Evolutionary conservation across 2,797 vertebrate genomes (phyloP), one percentile per base, ranked within the genome.

Genomic region (Tokudaia muenninki): DNA sequence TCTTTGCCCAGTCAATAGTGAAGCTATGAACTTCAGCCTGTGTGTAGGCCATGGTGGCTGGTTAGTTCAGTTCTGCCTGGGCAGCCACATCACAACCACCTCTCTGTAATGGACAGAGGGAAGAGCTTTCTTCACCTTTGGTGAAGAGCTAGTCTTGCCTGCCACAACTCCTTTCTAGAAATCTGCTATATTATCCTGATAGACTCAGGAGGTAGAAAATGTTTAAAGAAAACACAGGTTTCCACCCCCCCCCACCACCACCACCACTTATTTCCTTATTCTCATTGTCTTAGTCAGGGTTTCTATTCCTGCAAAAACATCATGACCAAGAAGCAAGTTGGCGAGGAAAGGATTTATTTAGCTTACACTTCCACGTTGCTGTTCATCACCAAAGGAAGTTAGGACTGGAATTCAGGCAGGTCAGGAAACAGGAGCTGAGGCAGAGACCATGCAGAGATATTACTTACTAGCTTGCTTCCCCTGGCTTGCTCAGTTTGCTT

Each of bases 11-110:
- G 67, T 7, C 4, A 3, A 2, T 24, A 21, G 44, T 50, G 55
- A 88, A 78, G 26, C 65, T 57, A 2, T 78, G 26, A 44, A 50
- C 41, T 26, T 52, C 4, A 86, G 72, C 61, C 17, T 16, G n/a
- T 34, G 59, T 26, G 50, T 34, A n/a, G 63, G 6, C 17, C 3
- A 0, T 2, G 47, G 59, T 37, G 9, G 0, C 26, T 4, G 0
- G 34, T 21, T 50, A 19, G 34, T 52, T 67, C 21, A 8, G 29
- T 34, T 6, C 37, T n/a, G 12, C 1, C 5, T 5, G 31, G 74
- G 41, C 19, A 34, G 31, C 70, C 22, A 17, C 6, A 13, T 88
- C 11, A 92, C 12, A 61, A 70, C 19, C 21, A 10, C 12, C 22
- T 13, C 8, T 77, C 41, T 34, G 10, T 55, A 9, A 67, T 0